These are phyloP conservation scores for Caenorhabditis japonica DNA, from an alignment of 2,888 invertebrate species.

Conservation along the genomic window DNA sequence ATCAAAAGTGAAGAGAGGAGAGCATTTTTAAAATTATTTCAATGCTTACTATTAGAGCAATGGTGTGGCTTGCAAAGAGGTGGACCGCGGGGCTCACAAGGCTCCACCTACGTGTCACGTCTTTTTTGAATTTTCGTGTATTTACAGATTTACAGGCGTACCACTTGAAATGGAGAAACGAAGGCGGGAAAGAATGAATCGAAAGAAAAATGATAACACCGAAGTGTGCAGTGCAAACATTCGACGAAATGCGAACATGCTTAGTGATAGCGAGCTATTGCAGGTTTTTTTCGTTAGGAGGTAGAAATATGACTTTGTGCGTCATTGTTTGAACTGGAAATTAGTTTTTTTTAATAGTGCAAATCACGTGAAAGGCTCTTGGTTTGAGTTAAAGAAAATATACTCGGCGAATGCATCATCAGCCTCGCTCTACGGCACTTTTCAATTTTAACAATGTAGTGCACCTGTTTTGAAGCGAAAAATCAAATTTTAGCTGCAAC, in stretches of 20 bases:
- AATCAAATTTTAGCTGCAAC: too few species aligned
- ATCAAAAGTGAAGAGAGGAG: conserved; percentile 20
- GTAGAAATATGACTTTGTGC: too few species aligned
- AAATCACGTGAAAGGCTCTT: too few species aligned
- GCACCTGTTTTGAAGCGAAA: too few species aligned
- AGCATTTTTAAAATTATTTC: conserved; percentile 36
- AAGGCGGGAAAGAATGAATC: too few species aligned
- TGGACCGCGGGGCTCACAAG: too few species aligned
- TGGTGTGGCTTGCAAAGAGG: conserved; percentile 14
- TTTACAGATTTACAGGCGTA: neutral
- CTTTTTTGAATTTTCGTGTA: conserved; percentile 10
- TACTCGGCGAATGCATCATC: too few species aligned
- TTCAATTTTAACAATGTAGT: too few species aligned
- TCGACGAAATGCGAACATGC: conserved; percentile 16
- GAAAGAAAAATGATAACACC: conserved; percentile 26
- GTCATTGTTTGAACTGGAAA: too few species aligned
- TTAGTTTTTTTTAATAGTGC: too few species aligned
- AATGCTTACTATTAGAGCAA: neutral
- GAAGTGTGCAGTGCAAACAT: conserved; percentile 36
- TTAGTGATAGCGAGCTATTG: neutral
- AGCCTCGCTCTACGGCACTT: too few species aligned
- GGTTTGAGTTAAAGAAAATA: conserved; percentile 19
- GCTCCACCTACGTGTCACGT: conserved; percentile 34
- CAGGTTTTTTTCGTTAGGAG: too few species aligned
- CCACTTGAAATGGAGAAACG: conserved; percentile 24